phyloP scores from a whole-genome alignment of 2,797 vertebrate genomes.

The Luscinia luscinia region DNA sequence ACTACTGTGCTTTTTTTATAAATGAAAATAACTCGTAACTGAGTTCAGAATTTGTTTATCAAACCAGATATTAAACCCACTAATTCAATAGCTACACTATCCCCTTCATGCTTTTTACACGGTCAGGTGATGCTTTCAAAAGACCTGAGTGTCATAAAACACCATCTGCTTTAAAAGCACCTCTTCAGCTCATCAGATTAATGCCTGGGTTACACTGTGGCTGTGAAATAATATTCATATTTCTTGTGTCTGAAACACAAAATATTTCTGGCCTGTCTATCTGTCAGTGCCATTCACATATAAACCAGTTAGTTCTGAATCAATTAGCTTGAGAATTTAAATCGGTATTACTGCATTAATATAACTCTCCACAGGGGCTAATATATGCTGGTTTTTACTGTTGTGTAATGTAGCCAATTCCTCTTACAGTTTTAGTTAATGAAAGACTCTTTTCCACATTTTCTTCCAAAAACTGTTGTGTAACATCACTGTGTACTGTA shows the following conservation, averaged over 20 bases:
- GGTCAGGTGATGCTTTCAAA: background rate
- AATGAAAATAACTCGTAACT: background rate
- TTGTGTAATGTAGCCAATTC: background rate
- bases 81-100: background rate
- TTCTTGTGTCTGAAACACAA: background rate
- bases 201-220: background rate
- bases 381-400: background rate
- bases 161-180: background rate
- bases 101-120: background rate
- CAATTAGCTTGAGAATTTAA: background rate
- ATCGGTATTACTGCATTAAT: background rate
- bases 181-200: background rate
- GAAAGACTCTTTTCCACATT: conserved; percentile 22
- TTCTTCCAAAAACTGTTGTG: conserved; percentile 31
- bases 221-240: background rate
- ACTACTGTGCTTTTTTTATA: background rate
- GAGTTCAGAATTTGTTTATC: background rate
- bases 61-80: background rate
- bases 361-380: background rate
- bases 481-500: conserved; percentile 13
- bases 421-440: background rate
- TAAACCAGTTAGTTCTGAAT: background rate
- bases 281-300: background rate
- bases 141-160: background rate
- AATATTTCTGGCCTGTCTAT: background rate